phyloP scores from a whole-genome alignment of 35 echinoderm and acorn worm genomes.

The Acanthaster planci region DNA sequence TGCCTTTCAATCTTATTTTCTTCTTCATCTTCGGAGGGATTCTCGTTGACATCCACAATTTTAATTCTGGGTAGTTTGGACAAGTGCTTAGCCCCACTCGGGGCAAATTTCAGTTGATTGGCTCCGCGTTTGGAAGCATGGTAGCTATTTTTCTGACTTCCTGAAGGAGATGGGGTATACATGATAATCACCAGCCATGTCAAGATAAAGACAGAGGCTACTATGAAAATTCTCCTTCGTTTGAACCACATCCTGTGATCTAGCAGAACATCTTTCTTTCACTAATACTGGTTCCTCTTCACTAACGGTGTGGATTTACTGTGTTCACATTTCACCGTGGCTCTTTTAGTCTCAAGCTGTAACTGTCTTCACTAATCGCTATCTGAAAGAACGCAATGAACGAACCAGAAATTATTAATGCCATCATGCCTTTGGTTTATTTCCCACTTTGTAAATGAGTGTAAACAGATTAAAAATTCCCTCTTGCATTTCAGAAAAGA shows the following conservation, averaged over 20 bases:
- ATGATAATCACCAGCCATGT: constrained; percentile 46
- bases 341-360: too few species aligned
- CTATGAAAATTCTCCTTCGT: constrained; percentile 21
- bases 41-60: background rate
- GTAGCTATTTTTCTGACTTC: background rate
- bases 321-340: too few species aligned
- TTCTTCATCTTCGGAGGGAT: background rate
- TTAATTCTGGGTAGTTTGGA: background rate
- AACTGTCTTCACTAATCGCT: too few species aligned
- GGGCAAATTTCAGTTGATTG: background rate
- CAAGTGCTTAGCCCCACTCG: background rate
- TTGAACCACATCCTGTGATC: constrained; percentile 43
- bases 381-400: too few species aligned
- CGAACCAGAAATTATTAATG: too few species aligned
- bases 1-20: background rate
- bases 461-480: too few species aligned
- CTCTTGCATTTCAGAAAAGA: too few species aligned
- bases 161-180: constrained; percentile 32
- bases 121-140: constrained; percentile 11
- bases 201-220: constrained; percentile 8
- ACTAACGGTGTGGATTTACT: too few species aligned
- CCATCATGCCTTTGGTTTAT: too few species aligned
- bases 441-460: too few species aligned
- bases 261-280: too few species aligned
- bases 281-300: too few species aligned